Base-by-base conservation (phyloP, 2,797 vertebrate species). In the Kryptopterus vitreolus region DNA sequence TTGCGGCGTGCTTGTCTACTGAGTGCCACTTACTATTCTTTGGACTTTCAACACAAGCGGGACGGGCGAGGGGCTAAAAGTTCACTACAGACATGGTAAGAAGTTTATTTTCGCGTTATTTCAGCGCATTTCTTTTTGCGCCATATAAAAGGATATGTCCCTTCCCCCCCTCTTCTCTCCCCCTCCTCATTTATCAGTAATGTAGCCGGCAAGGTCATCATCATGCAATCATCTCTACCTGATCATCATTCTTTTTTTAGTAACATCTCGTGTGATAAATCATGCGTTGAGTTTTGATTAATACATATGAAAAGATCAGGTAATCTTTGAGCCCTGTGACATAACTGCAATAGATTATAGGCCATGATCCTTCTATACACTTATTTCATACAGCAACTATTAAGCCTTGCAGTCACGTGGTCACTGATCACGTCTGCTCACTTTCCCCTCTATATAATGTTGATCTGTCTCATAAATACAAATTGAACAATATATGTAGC, bases 31-130 rank as follows among this genome's bases (percentile, higher is more conserved):
- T 35, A 70, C 12, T 74, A 53, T 12, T 55, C 62, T 79, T n/a
- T 46, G 24, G 8, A 4, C 16, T 22, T 63, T 59, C 48, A 26
- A 33, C 43, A 43, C 38, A 48, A 79, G 33, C 35, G 68, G 33
- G 84, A 66, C 74, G n/a, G n/a, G n/a, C 46, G 8, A 3, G 26
- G 61, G 31, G 55, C 11, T 84, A 13, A 78, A 82, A 59, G 26
- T 55, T 31, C 58, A 70, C 71, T 79, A 63, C 70, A 69, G 71
- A 85, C 55, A 94, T 95, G 94, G 94, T 94, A 89, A 94, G 94
- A 81, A 0, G 10, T 6, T 66, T 66, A 8, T 0, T 1, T 29
- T 63, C 3, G 53, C 62, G n/a, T 33, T 52, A 35, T 38, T 66
- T 57, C 1, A 65, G 13, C 6, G 20, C 11, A 26, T 13, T 57